A percentile compares a stretch with the other conserved stretches of the same genome.
phyloP scores from a whole-genome alignment of 2,797 vertebrate genomes.

The Cheirogaleus major region DNA sequence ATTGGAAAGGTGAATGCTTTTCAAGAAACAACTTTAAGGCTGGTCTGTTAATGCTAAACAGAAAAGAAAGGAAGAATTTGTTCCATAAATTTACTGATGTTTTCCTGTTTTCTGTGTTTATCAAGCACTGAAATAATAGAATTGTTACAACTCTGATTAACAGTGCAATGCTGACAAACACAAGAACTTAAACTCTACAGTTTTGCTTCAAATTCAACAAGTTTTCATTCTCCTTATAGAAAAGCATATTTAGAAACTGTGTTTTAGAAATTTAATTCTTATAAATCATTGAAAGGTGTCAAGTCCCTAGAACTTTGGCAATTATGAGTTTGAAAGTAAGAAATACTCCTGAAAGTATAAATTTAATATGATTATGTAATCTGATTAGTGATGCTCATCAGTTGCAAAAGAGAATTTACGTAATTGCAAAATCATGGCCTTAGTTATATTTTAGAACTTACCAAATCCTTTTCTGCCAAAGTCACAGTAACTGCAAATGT shows the following conservation, averaged over 20 bases:
- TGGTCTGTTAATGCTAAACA: constrained; percentile 13
- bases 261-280: constrained; percentile 32
- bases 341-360: constrained; percentile 16
- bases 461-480: constrained; percentile 2
- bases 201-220: constrained; percentile 48
- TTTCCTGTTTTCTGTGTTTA: constrained; percentile 14
- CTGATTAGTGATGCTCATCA: background rate
- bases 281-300: constrained; percentile 16
- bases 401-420: constrained; percentile 22
- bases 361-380: constrained; percentile 21
- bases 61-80: constrained; percentile 24
- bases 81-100: constrained; percentile 1
- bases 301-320: constrained; percentile 27
- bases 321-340: constrained; percentile 32
- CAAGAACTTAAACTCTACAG: background rate
- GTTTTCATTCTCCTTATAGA: background rate
- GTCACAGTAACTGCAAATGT: background rate
- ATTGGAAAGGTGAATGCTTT: background rate
- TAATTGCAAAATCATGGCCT: background rate
- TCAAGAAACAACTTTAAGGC: constrained; percentile 11
- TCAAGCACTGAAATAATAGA: background rate
- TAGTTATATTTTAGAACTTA: constrained; percentile 18
- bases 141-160: background rate
- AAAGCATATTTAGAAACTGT: background rate
- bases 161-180: background rate